phyloP scores from a whole-genome alignment of 1,140 invertebrate genomes.

The Antheraea mylitta region DNA sequence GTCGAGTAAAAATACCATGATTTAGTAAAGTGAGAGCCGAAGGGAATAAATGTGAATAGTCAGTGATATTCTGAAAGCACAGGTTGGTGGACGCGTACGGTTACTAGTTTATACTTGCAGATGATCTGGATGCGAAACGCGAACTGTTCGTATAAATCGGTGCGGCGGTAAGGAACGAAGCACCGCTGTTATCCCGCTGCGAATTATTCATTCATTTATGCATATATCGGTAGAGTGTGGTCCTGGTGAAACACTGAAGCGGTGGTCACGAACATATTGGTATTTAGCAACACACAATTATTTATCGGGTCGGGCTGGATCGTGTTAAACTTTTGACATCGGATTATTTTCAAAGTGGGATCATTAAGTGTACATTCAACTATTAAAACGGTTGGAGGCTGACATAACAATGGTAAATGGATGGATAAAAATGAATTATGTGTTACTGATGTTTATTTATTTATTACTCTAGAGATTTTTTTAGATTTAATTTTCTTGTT shows the following conservation, averaged over 20 bases:
- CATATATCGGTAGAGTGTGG: constrained; percentile 13
- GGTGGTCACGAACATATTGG: too few relatives aligned
- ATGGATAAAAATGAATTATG: too few relatives aligned
- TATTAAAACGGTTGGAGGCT: too few relatives aligned
- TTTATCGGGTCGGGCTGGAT: too few relatives aligned
- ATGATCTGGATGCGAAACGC: neutral
- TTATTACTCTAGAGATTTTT: too few relatives aligned
- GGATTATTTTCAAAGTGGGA: too few relatives aligned
- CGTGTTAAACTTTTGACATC: too few relatives aligned
- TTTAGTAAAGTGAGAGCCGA: neutral
- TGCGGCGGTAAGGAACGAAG: neutral
- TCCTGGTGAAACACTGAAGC: neutral
- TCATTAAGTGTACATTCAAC: too few relatives aligned
- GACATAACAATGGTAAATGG: too few relatives aligned
- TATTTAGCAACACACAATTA: too few relatives aligned
- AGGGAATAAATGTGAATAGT: neutral
- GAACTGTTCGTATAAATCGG: constrained; percentile 2
- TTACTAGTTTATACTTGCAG: neutral
- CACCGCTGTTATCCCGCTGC: constrained; percentile 12
- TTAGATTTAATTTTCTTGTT: too few relatives aligned
- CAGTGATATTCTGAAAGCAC: neutral
- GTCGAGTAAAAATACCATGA: neutral
- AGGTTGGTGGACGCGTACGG: neutral
- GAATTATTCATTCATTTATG: constrained; percentile 20
- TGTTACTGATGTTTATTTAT: too few relatives aligned